phyloP scores from a whole-genome alignment of 2,888 invertebrate genomes.

The Pristionchus exspectatus region DNA sequence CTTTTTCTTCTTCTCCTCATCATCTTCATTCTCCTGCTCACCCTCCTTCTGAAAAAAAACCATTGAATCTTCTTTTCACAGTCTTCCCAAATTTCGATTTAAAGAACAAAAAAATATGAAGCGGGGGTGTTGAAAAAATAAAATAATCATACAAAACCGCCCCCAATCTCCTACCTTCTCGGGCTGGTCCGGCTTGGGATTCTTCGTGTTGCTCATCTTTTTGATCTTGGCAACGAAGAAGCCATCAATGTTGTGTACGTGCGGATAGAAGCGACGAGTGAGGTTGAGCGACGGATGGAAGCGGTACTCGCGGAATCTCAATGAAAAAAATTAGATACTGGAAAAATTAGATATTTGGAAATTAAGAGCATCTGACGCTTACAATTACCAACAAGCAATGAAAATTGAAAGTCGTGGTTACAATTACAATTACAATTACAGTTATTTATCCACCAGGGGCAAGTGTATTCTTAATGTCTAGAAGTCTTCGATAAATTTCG shows the following conservation, averaged over 20 bases:
- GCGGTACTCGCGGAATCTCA: slow-evolving; percentile 82
- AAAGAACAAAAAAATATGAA: background rate
- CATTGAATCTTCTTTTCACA: background rate
- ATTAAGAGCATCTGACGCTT: background rate
- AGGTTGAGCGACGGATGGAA: slow-evolving; percentile 93
- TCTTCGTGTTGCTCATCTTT: slow-evolving; percentile 88
- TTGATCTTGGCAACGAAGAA: slow-evolving; percentile 98
- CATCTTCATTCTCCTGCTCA: slow-evolving; percentile 52
- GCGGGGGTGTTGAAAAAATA: too few species aligned
- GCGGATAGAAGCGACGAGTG: slow-evolving; percentile 94
- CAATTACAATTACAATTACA: too few species aligned
- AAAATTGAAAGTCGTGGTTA: background rate
- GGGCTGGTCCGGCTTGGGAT: slow-evolving; percentile 44
- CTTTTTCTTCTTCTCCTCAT: slow-evolving; percentile 55
- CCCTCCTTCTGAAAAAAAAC: slow-evolving; percentile 32
- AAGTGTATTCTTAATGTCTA: too few species aligned
- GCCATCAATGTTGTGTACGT: slow-evolving; percentile 98
- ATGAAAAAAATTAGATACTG: too few species aligned
- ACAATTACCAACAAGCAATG: too few species aligned
- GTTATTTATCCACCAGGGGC: too few species aligned
- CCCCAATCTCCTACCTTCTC: slow-evolving; percentile 1
- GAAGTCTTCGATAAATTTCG: too few species aligned
- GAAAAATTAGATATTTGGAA: background rate
- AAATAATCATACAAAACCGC: too few species aligned
- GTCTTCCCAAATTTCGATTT: background rate